Evolutionary conservation across 2,888 invertebrate species (phyloP), one percentile per base, ranked within the genome.

Genomic region (Epinotia brunnichana): DNA sequence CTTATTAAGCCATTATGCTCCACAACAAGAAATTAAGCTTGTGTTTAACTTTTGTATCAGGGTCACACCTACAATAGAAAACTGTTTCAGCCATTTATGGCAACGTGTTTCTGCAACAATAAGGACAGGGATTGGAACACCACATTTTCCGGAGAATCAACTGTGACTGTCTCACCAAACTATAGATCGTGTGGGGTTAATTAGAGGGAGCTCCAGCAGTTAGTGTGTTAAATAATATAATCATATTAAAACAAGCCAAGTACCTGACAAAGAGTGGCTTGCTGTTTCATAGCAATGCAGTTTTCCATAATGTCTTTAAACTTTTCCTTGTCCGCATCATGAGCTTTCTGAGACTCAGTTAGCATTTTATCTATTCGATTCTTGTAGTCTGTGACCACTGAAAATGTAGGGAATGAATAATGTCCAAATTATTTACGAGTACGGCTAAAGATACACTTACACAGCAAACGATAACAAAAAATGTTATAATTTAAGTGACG

Each of bases 381-480:
- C 76, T 91, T 91, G 73, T 91, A 91, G 75, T 90, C 90, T 0
- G 91, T 90, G 11, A 91, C 89, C 75, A 88, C 91, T 91, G 77
- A 21, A 89, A 87, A 67, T 15, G 61, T 35, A 17, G 5, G 3
- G 15, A 39, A 51, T 51, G 10, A n/a, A 13, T 21, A 10, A 60
- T 19, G 2, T 4, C 48, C 48, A 48, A 48, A 48, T 48, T n/a
- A 48, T n/a, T 48, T n/a, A 48, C n/a, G 13, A 4, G 48, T 48
- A n/a, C 7, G 5, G n/a, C n/a, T n/a, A 48, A 48, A 4, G 4
- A n/a, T n/a, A 48, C 48, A 48, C n/a, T n/a, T n/a, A n/a, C 48
- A 48, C 7, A 5, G 24, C 2, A 24, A 5, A 0, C 13, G 39
- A 2, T 53, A 4, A 15, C 41, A n/a, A 48, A 48, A 2, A 2